These are phyloP conservation scores for Eledona agricola DNA, from an alignment of 2,888 invertebrate genomes.

Conservation along the genomic window DNA sequence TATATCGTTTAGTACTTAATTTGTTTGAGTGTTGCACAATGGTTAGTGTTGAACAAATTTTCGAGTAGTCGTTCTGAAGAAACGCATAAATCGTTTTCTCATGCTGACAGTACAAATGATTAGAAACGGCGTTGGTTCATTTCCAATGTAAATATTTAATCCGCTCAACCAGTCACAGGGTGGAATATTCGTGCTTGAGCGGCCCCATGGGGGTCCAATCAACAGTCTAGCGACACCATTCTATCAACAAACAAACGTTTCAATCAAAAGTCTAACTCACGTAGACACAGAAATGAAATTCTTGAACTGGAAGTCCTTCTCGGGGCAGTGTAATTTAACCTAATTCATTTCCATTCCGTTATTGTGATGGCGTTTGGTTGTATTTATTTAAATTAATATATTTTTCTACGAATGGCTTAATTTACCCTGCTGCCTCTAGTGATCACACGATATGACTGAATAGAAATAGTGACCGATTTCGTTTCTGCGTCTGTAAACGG, in stretches of 20 bases:
- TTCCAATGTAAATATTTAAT: conserved; percentile 34
- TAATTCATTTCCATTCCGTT: conserved; percentile 17
- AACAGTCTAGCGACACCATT: conserved; percentile 34
- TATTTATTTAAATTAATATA: conserved; percentile 20
- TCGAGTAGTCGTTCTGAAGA: conserved; percentile 37
- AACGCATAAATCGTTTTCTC: conserved; percentile 52
- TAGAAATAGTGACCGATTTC: conserved; percentile 23
- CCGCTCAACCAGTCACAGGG: conserved; percentile 31
- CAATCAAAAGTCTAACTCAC: conserved; percentile 14
- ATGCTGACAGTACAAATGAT: conserved; percentile 57
- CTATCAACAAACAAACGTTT: conserved; percentile 18
- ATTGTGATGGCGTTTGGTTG: conserved; percentile 15
- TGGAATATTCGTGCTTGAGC: conserved; percentile 31
- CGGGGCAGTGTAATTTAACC: conserved; percentile 23
- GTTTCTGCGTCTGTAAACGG: conserved; percentile 27
- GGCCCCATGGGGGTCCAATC: too few species aligned
- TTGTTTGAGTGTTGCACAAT: conserved; percentile 29
- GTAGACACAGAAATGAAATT: conserved; percentile 32
- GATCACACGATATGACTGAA: conserved; percentile 20
- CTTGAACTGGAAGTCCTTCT: conserved; percentile 8
- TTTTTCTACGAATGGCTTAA: conserved; percentile 6
- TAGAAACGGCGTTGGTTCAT: conserved; percentile 34
- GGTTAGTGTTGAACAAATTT: conserved; percentile 17
- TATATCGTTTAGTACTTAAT: conserved; percentile 31
- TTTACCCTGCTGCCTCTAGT: conserved; percentile 22